phyloP scores from a whole-genome alignment of 2,888 invertebrate species.

The Cremastinae sp. region DNA sequence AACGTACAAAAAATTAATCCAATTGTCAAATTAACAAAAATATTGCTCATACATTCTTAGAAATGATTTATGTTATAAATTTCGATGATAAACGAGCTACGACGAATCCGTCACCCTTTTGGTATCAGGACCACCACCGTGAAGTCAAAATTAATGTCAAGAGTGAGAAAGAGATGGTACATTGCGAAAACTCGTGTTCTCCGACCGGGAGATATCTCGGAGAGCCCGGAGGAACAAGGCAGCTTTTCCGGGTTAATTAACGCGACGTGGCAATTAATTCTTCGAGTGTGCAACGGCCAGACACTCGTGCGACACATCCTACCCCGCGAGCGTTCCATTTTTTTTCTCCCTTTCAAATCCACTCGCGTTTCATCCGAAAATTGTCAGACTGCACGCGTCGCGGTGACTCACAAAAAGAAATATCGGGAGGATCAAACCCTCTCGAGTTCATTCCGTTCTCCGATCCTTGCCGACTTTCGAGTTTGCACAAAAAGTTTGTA shows the following conservation, averaged over 20 bases:
- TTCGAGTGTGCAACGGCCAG: conserved; percentile 66
- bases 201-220: background rate
- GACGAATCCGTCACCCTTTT: no score
- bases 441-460: conserved; percentile 36
- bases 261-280: conserved; percentile 69
- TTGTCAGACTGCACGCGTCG: conserved; percentile 38
- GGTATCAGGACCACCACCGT: no score
- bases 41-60: no score
- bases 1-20: no score
- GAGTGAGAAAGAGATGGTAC: no score
- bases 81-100: no score
- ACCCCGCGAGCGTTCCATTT: conserved; percentile 17
- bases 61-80: no score
- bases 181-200: conserved; percentile 28
- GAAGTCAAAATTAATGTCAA: no score
- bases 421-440: conserved; percentile 27
- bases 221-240: conserved; percentile 51
- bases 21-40: no score
- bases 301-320: conserved; percentile 56
- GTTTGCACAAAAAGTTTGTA: conserved; percentile 29
- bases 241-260: conserved; percentile 65
- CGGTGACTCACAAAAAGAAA: conserved; percentile 50
- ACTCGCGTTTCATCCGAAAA: conserved; percentile 18
- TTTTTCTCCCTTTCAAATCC: conserved; percentile 5
- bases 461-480: conserved; percentile 25